phyloP scores from a whole-genome alignment of 2,797 vertebrate species.

The Numenius phaeopus region DNA sequence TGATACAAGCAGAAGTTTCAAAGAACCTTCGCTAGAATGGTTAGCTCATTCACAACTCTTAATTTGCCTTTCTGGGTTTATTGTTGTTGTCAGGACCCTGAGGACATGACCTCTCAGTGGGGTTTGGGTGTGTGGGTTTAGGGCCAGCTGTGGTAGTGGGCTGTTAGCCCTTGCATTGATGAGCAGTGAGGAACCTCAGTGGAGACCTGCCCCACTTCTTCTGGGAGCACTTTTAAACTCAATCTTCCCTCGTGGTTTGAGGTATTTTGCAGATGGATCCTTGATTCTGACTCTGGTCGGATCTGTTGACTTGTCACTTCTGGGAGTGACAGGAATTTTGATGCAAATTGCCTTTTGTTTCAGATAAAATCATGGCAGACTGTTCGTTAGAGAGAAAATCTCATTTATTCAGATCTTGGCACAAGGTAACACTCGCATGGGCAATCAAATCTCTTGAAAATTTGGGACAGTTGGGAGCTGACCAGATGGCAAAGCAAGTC shows the following conservation, averaged over 20 bases:
- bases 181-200: not conserved
- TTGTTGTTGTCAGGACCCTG: not conserved
- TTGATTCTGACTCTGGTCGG: rapidly evolving
- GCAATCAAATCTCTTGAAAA: not conserved
- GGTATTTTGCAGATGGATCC: not conserved
- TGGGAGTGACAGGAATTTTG: not conserved
- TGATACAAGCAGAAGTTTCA: not conserved
- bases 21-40: not conserved
- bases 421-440: not conserved
- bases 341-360: not conserved
- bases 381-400: not conserved
- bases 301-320: not conserved
- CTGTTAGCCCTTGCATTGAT: not conserved
- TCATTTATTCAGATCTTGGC: not conserved
- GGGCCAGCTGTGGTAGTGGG: not conserved
- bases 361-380: not conserved
- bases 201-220: not conserved
- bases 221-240: not conserved
- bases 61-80: not conserved
- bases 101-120: rapidly evolving
- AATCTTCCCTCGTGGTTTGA: rapidly evolving
- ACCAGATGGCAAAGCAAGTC: not conserved
- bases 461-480: not conserved
- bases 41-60: not conserved
- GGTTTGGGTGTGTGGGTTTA: rapidly evolving